Evolutionary conservation across 2,797 vertebrate species (phyloP).

Genomic region (Tragopan temminckii): DNA sequence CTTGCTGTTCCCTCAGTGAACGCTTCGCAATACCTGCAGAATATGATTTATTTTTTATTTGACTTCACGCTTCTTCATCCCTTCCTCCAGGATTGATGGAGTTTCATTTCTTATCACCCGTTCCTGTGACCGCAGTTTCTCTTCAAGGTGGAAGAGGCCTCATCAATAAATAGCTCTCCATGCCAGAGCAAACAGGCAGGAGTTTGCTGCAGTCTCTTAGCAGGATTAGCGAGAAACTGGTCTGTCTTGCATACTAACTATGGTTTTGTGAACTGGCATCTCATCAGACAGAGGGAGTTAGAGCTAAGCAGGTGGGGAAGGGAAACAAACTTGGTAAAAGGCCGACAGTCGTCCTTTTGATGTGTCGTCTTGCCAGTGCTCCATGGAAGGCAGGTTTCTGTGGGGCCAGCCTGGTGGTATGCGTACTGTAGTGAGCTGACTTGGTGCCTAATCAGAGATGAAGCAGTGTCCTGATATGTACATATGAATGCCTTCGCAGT

Average conservation of each 20-base stretch:
- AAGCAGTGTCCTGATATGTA: slow-evolving; percentile 4
- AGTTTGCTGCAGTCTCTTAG: not conserved
- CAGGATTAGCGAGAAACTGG: slow-evolving; percentile 14
- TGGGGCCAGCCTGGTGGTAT: not conserved
- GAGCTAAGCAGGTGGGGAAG: slow-evolving; percentile 13
- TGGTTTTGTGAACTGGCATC: slow-evolving; percentile 15
- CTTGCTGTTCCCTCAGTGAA: not conserved
- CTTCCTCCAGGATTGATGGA: slow-evolving; percentile 52
- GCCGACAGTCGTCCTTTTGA: not conserved
- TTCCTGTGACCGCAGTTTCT: slow-evolving; percentile 31
- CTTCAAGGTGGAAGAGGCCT: slow-evolving; percentile 45
- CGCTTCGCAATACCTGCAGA: not conserved
- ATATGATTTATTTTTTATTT: slow-evolving; percentile 43
- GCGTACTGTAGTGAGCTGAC: not conserved
- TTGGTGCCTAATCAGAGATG: not conserved
- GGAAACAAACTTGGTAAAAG: not conserved
- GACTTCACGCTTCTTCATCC: slow-evolving; percentile 46
- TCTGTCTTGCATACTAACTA: slow-evolving; percentile 19
- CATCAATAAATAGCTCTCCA: slow-evolving; percentile 11
- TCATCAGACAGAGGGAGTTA: slow-evolving; percentile 11
- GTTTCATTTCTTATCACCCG: slow-evolving; percentile 50
- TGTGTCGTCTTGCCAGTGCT: not conserved
- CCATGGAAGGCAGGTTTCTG: not conserved
- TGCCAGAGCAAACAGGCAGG: slow-evolving; percentile 11
- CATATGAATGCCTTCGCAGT: slow-evolving; percentile 28